Evolutionary conservation across 2,888 invertebrate species (phyloP), one percentile per base, ranked within the genome.

Genomic region (Lasioglossum calceatum): DNA sequence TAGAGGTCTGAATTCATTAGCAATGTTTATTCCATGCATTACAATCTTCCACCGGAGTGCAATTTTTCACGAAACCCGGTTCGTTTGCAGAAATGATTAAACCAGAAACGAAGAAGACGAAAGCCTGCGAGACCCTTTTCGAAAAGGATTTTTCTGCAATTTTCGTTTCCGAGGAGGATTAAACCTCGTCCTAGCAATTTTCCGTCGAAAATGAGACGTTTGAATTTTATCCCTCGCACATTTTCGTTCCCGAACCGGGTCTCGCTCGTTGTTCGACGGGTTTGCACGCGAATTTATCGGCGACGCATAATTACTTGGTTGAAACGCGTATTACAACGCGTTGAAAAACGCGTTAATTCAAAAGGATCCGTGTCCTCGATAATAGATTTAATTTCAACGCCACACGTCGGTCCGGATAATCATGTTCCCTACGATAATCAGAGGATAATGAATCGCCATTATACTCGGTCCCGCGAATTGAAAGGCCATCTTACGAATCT

Each of bases 301-400:
- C 72, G 16, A 42, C 27, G 58, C 39, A 72, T 58, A 44, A 79
- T 79, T 79, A 72, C 58, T 72, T 4, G 47, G 47, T 47, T 44
- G 79, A 44, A 72, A 79, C 58, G 23, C 54, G 58, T 36, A 71
- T 71, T 36, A 47, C 23, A 8, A 14, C 5, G n/a, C 44, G 58
- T 54, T 36, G 54, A 79, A 81, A 79, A 79, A 79, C 81, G 47
- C 12, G 61, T 50, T 72, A 27, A 72, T 71, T 81, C 72, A 58
- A 44, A 71, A 36, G 54, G 71, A 61, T 81, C 27, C 47, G 70
- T 36, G 42, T 70, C 2, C 27, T 14, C 27, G 50, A 7, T 73
- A 42, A 42, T 12, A 42, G 32, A 42, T 74, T 73, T 74, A 42
- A 67, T 81, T 74, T 58, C 50, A 71, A 74, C 16, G 36, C n/a